Evolutionary conservation across 2,113 vertebrate genomes (phyloP).

Genomic region (Petroica traversi): DNA sequence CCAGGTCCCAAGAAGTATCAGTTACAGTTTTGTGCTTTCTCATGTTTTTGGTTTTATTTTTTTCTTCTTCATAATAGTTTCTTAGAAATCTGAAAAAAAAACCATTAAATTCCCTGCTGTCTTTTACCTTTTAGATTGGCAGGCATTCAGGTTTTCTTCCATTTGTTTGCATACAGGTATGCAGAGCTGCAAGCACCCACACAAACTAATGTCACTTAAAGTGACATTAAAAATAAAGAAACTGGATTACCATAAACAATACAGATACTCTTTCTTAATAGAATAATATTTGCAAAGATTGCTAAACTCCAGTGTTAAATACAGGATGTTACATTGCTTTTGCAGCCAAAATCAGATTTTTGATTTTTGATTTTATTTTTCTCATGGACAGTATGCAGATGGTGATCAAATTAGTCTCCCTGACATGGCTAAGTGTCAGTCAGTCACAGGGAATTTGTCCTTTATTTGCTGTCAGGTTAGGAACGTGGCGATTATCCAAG

Average conservation of each 20-base stretch:
- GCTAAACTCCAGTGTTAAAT: not conserved
- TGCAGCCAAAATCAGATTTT: not conserved
- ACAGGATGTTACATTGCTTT: not conserved
- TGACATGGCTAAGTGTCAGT: not conserved
- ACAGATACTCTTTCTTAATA: not conserved
- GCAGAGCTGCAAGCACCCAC: not conserved
- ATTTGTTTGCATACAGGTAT: not conserved
- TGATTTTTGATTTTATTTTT: not conserved
- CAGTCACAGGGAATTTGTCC: not conserved
- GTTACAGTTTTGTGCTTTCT: not conserved
- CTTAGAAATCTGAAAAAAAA: not conserved
- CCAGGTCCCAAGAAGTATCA: not conserved
- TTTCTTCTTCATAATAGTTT: not conserved
- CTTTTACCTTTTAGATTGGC: slow-evolving; percentile 23
- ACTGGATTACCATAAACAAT: not conserved
- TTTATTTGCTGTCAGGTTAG: not conserved
- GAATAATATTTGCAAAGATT: not conserved
- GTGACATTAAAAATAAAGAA: too few species aligned
- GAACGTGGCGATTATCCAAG: not conserved
- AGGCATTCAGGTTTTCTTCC: not conserved
- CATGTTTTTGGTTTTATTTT: not conserved
- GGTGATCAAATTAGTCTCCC: not conserved
- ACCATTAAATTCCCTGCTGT: not conserved
- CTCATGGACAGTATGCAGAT: not conserved
- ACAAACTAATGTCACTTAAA: slow-evolving; percentile 9